Evolutionary conservation across 2,113 vertebrate genomes (phyloP).

Genomic region (Grammomys dolichurus): DNA sequence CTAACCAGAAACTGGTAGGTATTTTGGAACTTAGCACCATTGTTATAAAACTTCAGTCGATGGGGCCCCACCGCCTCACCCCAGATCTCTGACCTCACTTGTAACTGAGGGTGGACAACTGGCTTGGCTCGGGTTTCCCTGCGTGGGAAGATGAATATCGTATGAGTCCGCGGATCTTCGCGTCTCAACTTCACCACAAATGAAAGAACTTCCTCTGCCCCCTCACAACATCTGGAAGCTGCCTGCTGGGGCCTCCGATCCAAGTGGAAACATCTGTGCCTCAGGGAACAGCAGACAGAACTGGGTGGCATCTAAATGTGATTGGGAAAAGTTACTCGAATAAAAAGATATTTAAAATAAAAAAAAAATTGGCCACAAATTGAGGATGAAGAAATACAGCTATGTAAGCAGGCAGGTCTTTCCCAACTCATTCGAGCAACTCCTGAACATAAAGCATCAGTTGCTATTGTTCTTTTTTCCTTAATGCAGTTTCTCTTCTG

Average conservation of each 20-base stretch:
- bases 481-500: neutral
- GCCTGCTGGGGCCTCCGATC: constrained; percentile 70
- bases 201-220: constrained; percentile 84
- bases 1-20: constrained; percentile 75
- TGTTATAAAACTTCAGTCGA: constrained; percentile 80
- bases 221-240: constrained; percentile 87
- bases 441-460: constrained; percentile 26
- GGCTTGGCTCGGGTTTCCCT: constrained; percentile 80
- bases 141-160: constrained; percentile 85
- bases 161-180: constrained; percentile 82
- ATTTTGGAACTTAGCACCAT: constrained; percentile 80
- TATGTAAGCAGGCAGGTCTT: neutral
- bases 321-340: constrained; percentile 62
- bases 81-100: constrained; percentile 74
- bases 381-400: constrained; percentile 26
- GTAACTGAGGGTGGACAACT: constrained; percentile 77
- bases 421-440: constrained; percentile 53
- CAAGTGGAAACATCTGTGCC: constrained; percentile 76
- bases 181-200: constrained; percentile 83
- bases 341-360: neutral
- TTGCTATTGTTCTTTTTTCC: constrained; percentile 58
- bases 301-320: constrained; percentile 66
- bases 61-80: constrained; percentile 66
- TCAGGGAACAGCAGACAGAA: neutral
- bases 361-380: neutral